Percentiles rank a stretch among this genome's conserved stretches.
Conservation (phyloP, 2,797 vertebrate genomes). For the Aratinga solstitialis region DNA sequence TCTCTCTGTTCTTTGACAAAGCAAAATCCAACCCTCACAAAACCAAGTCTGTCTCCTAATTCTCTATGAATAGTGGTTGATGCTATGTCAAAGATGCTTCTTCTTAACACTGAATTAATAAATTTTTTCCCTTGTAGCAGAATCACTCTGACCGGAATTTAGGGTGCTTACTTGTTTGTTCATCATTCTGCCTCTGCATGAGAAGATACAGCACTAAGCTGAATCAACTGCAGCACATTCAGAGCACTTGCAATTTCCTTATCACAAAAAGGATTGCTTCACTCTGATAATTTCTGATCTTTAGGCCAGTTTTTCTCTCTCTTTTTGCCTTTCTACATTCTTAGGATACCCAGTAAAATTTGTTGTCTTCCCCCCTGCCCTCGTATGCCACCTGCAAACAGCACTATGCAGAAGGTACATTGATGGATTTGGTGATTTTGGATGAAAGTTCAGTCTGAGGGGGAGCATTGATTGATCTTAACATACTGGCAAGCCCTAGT, state of each 20-base stretch:
- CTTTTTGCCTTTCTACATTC: neutral
- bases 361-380: neutral
- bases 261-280: neutral
- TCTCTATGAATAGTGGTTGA: neutral
- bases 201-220: neutral
- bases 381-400: neutral
- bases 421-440: slow-evolving; percentile 41
- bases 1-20: neutral
- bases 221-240: neutral
- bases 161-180: neutral
- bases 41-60: neutral
- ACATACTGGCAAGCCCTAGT: slow-evolving; percentile 37
- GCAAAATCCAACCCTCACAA: neutral
- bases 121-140: neutral
- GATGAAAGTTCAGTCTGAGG: slow-evolving; percentile 25
- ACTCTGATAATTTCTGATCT: fast-evolving
- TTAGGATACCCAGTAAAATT: neutral
- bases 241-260: neutral
- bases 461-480: slow-evolving; percentile 67
- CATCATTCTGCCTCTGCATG: neutral
- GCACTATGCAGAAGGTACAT: neutral
- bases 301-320: neutral
- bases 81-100: neutral
- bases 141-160: neutral
- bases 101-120: neutral